Percentiles rank a stretch among this genome's conserved stretches.
Evolutionary conservation across 2,888 invertebrate genomes (phyloP).

Genomic region (Arge pagana): DNA sequence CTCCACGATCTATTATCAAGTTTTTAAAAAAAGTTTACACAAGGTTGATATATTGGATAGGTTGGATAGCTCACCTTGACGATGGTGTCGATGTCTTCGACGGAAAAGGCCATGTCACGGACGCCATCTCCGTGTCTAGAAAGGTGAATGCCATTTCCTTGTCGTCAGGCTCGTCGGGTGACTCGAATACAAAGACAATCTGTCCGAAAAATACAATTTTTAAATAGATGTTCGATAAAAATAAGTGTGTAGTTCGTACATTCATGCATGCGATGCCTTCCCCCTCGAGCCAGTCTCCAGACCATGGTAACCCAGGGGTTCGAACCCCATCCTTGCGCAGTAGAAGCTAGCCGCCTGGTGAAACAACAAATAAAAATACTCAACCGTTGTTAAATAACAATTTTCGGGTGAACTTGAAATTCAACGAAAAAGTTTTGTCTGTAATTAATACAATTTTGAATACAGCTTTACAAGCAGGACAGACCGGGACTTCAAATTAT

Average conservation of each 20-base stretch:
- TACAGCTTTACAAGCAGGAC: no score
- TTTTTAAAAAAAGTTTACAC: slow-evolving; percentile 32
- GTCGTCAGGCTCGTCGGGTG: slow-evolving; percentile 83
- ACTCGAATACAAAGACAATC: slow-evolving; percentile 91
- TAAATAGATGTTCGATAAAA: no score
- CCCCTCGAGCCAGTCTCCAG: slow-evolving; percentile 91
- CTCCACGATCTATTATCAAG: neutral
- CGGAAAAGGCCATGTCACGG: slow-evolving; percentile 93
- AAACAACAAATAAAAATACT: no score
- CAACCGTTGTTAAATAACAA: no score
- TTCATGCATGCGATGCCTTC: slow-evolving; percentile 82
- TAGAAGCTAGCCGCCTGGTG: slow-evolving; percentile 91
- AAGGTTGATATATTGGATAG: no score
- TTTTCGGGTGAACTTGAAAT: no score
- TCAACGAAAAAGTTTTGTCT: no score
- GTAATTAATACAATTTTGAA: no score
- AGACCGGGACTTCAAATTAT: no score
- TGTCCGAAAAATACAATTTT: slow-evolving; percentile 58
- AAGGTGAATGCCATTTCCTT: slow-evolving; percentile 78
- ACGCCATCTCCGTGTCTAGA: slow-evolving; percentile 95
- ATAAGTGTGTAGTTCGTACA: no score
- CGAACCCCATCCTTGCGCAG: slow-evolving; percentile 89
- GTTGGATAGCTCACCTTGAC: no score
- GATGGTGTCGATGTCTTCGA: slow-evolving; percentile 90
- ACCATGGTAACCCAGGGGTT: slow-evolving; percentile 90